Conservation (phyloP, 2,113 vertebrate genomes). For the Oreotragus oreotragus region DNA sequence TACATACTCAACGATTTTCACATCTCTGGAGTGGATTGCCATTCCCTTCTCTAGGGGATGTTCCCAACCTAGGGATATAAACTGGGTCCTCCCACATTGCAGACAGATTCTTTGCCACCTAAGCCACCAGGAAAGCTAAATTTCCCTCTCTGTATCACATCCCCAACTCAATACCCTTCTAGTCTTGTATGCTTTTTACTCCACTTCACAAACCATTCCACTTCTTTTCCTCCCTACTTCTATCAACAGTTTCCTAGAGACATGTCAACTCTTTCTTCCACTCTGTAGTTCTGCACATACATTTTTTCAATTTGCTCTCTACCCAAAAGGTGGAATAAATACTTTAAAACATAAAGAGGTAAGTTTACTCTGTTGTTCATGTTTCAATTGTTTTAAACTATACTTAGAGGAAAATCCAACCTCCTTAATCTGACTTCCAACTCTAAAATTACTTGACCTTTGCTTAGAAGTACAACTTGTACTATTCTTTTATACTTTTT, state of each 20-base stretch:
- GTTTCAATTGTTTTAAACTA: neutral
- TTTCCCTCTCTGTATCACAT: neutral
- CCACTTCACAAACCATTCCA: neutral
- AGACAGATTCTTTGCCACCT: neutral
- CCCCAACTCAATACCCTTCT: neutral
- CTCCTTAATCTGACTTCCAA: neutral
- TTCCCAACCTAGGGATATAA: neutral
- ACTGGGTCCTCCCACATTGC: rapidly evolving
- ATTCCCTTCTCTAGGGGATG: neutral
- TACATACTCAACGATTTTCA: neutral
- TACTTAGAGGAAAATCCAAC: neutral
- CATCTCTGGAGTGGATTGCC: neutral
- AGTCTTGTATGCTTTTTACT: neutral
- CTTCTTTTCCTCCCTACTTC: neutral
- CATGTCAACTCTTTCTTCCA: neutral
- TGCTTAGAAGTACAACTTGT: neutral
- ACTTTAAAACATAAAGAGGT: neutral
- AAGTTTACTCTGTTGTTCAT: neutral
- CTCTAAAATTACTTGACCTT: neutral
- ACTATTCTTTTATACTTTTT: neutral
- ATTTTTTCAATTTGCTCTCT: neutral
- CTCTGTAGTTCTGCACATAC: neutral
- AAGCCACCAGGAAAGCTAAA: neutral
- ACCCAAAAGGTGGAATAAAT: neutral
- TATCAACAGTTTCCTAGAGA: neutral